Evolutionary conservation across 2,797 vertebrate genomes (phyloP).

Genomic region (Sardinella longiceps): DNA sequence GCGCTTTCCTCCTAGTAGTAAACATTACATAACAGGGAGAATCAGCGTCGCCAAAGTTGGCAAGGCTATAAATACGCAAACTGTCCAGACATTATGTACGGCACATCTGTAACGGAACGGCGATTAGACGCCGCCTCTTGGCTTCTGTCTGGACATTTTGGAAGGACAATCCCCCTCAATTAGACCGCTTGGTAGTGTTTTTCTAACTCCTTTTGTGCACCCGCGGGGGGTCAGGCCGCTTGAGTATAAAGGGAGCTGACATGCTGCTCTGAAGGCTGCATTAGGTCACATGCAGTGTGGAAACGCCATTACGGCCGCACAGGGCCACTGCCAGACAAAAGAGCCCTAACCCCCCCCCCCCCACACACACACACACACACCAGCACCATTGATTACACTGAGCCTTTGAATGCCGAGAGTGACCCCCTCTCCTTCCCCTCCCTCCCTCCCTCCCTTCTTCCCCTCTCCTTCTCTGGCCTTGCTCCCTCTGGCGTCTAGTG

Average conservation of each 20-base stretch:
- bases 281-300: conserved; percentile 58
- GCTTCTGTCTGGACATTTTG: conserved; percentile 5
- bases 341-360: neutral
- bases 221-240: conserved; percentile 22
- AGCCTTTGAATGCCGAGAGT: neutral
- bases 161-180: conserved; percentile 19
- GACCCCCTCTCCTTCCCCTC: neutral
- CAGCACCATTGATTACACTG: neutral
- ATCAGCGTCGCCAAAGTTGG: conserved; percentile 39
- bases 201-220: conserved; percentile 19
- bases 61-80: conserved; percentile 52
- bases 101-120: conserved; percentile 65
- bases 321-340: neutral
- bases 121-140: conserved; percentile 62
- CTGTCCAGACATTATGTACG: conserved; percentile 67
- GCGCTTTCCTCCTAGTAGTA: neutral
- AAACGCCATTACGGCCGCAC: conserved; percentile 58
- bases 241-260: conserved; percentile 65
- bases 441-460: neutral
- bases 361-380: too few species aligned
- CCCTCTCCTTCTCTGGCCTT: neutral
- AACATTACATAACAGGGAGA: conserved; percentile 58
- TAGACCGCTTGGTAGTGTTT: conserved; percentile 23
- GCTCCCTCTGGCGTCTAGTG: neutral
- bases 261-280: conserved; percentile 51